Evolutionary conservation across 2,113 vertebrate genomes (phyloP).

Genomic region (Mustela nigripes): DNA sequence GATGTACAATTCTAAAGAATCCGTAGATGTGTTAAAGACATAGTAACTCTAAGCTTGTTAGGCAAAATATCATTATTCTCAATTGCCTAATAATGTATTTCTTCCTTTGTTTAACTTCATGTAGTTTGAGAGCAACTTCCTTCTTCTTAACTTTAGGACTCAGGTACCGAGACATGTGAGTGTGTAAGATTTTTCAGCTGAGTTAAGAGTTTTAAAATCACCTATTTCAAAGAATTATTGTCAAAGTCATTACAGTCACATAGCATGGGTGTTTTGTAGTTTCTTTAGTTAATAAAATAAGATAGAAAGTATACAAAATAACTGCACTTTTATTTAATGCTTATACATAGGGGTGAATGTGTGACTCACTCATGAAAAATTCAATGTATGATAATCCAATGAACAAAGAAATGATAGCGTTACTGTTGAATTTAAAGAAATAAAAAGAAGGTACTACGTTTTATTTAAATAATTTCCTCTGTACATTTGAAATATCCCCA

Average conservation of each 20-base stretch:
- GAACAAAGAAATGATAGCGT: background rate
- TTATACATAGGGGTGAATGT: background rate
- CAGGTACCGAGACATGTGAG: background rate
- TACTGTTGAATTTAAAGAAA: background rate
- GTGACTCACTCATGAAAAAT: background rate
- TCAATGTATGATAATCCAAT: background rate
- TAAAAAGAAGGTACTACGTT: background rate
- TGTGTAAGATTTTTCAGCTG: background rate
- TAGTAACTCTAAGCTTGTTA: background rate
- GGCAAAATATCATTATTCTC: background rate
- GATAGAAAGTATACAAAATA: background rate
- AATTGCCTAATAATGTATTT: background rate
- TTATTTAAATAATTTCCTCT: conserved; percentile 6
- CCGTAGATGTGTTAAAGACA: background rate
- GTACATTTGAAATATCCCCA: background rate
- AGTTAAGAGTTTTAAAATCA: background rate
- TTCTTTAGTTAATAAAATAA: background rate
- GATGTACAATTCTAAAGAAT: background rate
- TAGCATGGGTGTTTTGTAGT: background rate
- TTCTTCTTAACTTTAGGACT: background rate
- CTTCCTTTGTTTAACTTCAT: background rate
- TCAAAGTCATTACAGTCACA: background rate
- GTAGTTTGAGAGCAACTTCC: background rate
- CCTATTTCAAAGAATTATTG: background rate
- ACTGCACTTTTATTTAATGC: background rate